Percentiles rank a stretch among this genome's conserved stretches.
phyloP scores from a whole-genome alignment of 2,797 vertebrate genomes.

The Notoglanidium macrostoma region DNA sequence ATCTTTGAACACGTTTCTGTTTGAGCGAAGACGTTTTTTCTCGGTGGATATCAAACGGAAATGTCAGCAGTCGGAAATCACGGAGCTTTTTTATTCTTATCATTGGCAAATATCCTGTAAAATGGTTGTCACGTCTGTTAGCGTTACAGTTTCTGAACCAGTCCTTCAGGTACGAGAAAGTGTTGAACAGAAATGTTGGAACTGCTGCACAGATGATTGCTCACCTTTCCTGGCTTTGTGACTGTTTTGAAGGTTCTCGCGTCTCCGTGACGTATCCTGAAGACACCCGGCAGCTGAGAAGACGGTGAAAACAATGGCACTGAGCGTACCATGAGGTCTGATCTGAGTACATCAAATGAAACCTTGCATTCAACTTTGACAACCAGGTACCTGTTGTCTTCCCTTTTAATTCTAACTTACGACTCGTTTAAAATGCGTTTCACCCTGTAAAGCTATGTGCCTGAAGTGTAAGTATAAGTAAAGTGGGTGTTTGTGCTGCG shows the following conservation, averaged over 20 bases:
- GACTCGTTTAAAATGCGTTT: background rate
- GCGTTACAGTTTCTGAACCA: background rate
- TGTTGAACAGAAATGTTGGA: background rate
- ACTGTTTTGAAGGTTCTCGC: background rate
- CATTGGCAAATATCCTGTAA: no score
- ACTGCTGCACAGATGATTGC: background rate
- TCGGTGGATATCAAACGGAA: no score
- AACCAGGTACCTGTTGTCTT: constrained; percentile 38
- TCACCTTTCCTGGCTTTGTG: constrained; percentile 9
- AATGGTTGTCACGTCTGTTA: background rate
- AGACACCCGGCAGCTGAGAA: constrained; percentile 16
- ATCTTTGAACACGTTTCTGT: no score
- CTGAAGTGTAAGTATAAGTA: background rate
- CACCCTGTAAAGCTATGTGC: background rate
- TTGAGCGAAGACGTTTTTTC: no score
- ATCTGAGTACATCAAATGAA: constrained; percentile 70
- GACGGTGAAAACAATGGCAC: constrained; percentile 55
- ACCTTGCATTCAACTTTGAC: constrained; percentile 56
- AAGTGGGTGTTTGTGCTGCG: background rate
- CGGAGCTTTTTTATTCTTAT: no score
- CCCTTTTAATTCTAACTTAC: background rate
- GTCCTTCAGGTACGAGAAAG: background rate
- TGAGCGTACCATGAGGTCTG: constrained; percentile 58
- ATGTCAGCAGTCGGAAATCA: no score
- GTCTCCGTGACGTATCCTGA: background rate